Evolutionary conservation across 92 coral and sea anemone genomes (phyloP).

Genomic region (Porites lobata): DNA sequence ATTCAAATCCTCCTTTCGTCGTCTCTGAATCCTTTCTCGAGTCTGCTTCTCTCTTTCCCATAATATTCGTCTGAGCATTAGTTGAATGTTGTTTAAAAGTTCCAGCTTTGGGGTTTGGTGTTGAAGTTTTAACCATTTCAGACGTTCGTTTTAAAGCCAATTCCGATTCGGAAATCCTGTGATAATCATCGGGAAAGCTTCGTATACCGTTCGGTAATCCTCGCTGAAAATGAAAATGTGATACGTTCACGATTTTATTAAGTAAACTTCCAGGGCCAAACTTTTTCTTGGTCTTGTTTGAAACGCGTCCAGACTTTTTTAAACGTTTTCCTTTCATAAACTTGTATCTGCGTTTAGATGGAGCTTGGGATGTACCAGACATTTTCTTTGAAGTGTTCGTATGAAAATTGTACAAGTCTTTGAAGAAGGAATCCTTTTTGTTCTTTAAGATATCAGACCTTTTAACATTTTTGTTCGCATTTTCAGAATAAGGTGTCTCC

Average conservation of each 20-base stretch:
- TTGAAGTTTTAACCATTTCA: background rate
- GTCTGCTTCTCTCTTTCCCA: background rate
- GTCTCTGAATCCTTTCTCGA: background rate
- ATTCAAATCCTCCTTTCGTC: background rate
- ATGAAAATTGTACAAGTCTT: background rate
- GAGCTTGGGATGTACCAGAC: background rate
- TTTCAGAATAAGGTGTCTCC: background rate
- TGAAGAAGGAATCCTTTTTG: slow-evolving; percentile 12
- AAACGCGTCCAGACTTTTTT: background rate
- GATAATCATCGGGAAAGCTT: background rate
- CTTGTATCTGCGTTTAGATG: background rate
- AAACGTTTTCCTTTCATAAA: background rate
- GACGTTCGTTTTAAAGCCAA: background rate
- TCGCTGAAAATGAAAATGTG: slow-evolving; percentile 7
- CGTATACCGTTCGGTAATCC: background rate
- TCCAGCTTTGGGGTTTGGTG: background rate
- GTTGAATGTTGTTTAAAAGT: background rate
- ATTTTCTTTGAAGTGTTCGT: background rate
- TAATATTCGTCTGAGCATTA: background rate
- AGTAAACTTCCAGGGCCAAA: background rate
- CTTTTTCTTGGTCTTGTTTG: background rate
- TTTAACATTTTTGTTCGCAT: background rate
- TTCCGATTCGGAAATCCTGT: background rate
- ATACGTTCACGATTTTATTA: background rate
- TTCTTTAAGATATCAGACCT: background rate